Conservation (phyloP, 1,140 invertebrate species). For the Euura saliciscinereae region DNA sequence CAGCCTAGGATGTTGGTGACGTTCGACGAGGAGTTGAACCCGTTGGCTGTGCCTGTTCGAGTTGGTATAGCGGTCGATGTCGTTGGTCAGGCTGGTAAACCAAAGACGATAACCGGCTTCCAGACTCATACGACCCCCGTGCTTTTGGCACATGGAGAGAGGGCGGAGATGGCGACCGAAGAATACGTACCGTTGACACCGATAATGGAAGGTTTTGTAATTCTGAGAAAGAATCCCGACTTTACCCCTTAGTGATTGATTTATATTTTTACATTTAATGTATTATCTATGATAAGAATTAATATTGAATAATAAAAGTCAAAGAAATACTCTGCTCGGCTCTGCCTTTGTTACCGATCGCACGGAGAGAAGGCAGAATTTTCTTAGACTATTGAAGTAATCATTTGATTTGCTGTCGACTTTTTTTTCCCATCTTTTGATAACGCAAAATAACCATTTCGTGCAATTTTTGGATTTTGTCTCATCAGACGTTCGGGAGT, state of each 20-base stretch:
- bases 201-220: constrained; percentile 99
- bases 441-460: too few relatives aligned
- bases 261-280: not conserved
- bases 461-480: too few relatives aligned
- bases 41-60: constrained; percentile 93
- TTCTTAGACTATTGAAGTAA: too few relatives aligned
- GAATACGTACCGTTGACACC: constrained; percentile 95
- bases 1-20: constrained; percentile 99
- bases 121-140: constrained; percentile 99
- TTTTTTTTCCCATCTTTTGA: not conserved
- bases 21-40: constrained; percentile 95
- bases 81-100: constrained; percentile 98
- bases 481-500: too few relatives aligned
- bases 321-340: not conserved
- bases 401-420: too few relatives aligned
- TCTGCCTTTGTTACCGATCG: too few relatives aligned
- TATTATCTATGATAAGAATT: not conserved
- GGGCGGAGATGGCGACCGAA: constrained; percentile 97
- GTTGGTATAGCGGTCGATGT: constrained; percentile 99
- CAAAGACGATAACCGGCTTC: constrained; percentile 99
- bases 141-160: constrained; percentile 93
- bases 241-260: constrained; percentile 53
- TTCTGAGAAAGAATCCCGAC: constrained; percentile 93
- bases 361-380: too few relatives aligned
- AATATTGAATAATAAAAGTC: not conserved